phyloP scores from a whole-genome alignment of 2,113 vertebrate species.

The Parus major region DNA sequence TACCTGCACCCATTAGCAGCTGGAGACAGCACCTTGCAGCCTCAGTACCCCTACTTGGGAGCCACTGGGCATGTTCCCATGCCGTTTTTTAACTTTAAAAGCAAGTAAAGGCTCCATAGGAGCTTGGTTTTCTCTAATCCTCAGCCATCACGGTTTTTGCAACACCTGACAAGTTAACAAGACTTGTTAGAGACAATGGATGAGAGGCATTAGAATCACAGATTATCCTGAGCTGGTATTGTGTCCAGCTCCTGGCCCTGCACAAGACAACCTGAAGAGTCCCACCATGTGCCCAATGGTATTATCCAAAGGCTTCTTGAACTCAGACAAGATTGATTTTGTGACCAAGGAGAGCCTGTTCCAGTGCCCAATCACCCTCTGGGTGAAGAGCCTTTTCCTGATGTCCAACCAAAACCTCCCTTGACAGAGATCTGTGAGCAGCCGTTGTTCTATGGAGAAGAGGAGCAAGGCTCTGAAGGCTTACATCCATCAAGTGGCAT shows the following conservation, averaged over 20 bases:
- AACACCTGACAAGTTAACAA: neutral
- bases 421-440: neutral
- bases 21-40: neutral
- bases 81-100: neutral
- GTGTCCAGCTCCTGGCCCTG: neutral
- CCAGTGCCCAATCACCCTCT: neutral
- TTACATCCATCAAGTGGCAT: neutral
- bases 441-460: neutral
- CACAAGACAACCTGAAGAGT: neutral
- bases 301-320: neutral
- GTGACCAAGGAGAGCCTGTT: neutral
- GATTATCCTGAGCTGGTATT: neutral
- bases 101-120: neutral
- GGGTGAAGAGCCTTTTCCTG: neutral
- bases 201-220: neutral
- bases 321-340: neutral
- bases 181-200: neutral
- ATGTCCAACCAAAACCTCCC: neutral
- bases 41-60: neutral
- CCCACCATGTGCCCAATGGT: neutral
- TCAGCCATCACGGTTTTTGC: neutral
- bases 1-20: neutral
- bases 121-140: neutral
- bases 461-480: neutral
- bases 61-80: neutral